These are phyloP conservation scores for Abrostola tripartita DNA, from an alignment of 2,888 invertebrate species.

Conservation along the genomic window DNA sequence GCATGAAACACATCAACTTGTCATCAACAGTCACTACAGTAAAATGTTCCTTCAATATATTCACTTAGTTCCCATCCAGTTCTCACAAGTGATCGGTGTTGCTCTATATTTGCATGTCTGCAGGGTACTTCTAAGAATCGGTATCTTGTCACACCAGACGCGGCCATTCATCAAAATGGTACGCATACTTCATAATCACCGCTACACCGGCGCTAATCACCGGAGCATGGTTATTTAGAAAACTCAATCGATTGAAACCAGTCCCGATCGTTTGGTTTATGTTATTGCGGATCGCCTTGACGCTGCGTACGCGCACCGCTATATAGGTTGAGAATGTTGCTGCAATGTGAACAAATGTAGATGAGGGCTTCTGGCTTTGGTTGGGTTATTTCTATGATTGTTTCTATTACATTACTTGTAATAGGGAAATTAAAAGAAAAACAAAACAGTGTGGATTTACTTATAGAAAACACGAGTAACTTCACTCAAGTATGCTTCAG, in stretches of 20 bases:
- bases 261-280: conserved; percentile 48
- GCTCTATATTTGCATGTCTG: background rate
- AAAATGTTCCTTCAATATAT: too few relatives aligned
- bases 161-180: conserved; percentile 6
- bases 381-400: background rate
- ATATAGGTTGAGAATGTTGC: conserved; percentile 48
- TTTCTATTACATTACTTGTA: background rate
- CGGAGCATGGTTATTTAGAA: conserved; percentile 32
- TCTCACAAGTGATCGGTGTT: background rate
- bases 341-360: conserved; percentile 9
- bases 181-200: conserved; percentile 23
- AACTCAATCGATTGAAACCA: conserved; percentile 36
- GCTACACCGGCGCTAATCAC: conserved; percentile 24
- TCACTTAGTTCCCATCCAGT: too few relatives aligned
- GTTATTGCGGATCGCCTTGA: conserved; percentile 58
- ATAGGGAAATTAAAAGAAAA: too few relatives aligned
- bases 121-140: background rate
- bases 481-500: too few relatives aligned
- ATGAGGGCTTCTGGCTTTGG: conserved; percentile 13
- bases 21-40: too few relatives aligned
- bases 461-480: too few relatives aligned
- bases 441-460: too few relatives aligned
- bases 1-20: too few relatives aligned
- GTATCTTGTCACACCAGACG: background rate
- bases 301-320: conserved; percentile 45